Conservation (phyloP, 2,888 invertebrate species). For the Ornithoptera alexandrae region DNA sequence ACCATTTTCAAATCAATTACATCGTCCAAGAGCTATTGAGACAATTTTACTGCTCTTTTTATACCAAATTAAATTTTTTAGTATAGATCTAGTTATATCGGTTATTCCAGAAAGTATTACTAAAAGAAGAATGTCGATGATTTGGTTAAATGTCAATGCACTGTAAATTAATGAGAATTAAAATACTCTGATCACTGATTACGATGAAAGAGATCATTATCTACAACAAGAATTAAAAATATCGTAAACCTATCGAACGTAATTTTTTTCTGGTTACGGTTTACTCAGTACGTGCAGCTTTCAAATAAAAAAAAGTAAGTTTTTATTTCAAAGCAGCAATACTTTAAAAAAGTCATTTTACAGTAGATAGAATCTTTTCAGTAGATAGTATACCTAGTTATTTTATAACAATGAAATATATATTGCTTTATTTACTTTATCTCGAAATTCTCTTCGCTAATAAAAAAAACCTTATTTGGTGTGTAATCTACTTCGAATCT, state of each 20-base stretch:
- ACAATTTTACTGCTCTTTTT: not conserved
- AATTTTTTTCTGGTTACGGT: not conserved
- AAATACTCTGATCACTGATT: slow-evolving; percentile 8
- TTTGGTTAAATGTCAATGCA: slow-evolving; percentile 13
- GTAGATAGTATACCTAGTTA: not conserved
- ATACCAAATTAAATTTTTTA: not conserved
- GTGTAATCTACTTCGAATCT: too few species aligned
- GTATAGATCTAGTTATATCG: slow-evolving; percentile 3
- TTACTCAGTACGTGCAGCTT: not conserved
- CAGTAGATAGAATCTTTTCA: not conserved
- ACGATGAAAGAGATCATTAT: slow-evolving; percentile 1
- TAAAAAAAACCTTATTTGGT: too few species aligned
- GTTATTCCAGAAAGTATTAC: slow-evolving; percentile 4
- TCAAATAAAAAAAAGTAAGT: too few species aligned
- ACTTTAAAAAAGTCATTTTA: not conserved
- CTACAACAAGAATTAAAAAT: not conserved
- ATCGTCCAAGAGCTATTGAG: not conserved
- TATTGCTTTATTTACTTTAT: too few species aligned
- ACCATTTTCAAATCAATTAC: slow-evolving; percentile 10
- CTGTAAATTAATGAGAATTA: slow-evolving; percentile 12
- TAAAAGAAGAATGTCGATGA: not conserved
- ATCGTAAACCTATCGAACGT: not conserved
- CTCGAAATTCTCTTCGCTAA: too few species aligned
- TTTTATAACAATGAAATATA: too few species aligned
- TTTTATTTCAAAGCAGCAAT: not conserved